A percentile compares a stretch with the other conserved stretches of the same genome.
These are phyloP conservation scores for Drosophila neotestacea DNA, from an alignment of 2,888 invertebrate genomes.

Conservation along the genomic window DNA sequence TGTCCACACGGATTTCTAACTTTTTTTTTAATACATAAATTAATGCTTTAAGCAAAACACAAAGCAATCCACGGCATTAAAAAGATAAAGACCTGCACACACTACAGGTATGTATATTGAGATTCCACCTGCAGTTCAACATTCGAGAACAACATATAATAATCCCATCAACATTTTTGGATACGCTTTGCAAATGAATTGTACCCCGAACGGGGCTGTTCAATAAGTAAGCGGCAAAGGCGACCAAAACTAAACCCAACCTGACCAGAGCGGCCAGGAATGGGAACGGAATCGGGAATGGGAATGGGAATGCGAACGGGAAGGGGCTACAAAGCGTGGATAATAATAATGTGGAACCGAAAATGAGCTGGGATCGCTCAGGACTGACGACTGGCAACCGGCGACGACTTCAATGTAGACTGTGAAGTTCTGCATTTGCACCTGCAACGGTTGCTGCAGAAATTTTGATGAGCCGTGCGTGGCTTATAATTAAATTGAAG, in stretches of 20 bases:
- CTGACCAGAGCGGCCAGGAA: slow-evolving; percentile 13
- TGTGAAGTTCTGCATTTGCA: slow-evolving; percentile 72
- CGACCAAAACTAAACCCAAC: slow-evolving; percentile 36
- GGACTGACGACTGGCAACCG: slow-evolving; percentile 45
- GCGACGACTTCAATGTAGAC: slow-evolving; percentile 25
- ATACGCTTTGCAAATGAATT: slow-evolving; percentile 81
- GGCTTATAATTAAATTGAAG: slow-evolving; percentile 78
- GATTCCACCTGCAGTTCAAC: slow-evolving; percentile 61
- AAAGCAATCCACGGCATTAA: slow-evolving; percentile 66
- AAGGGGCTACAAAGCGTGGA: slow-evolving; percentile 63
- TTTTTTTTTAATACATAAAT: slow-evolving; percentile 70
- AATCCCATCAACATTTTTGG: slow-evolving; percentile 82
- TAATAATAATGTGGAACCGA: slow-evolving; percentile 81
- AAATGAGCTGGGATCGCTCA: slow-evolving; percentile 68
- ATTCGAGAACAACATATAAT: slow-evolving; percentile 74
- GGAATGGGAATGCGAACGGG: slow-evolving; percentile 20
- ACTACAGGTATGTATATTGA: slow-evolving; percentile 20
- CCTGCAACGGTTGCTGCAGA: slow-evolving; percentile 63
- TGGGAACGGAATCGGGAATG: not conserved
- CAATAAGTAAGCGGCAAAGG: slow-evolving; percentile 49
- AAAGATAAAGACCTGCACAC: slow-evolving; percentile 69
- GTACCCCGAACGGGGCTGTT: slow-evolving; percentile 49
- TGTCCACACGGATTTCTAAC: slow-evolving; percentile 81
- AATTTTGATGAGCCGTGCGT: slow-evolving; percentile 74
- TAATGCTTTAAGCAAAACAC: slow-evolving; percentile 69